phyloP scores from a whole-genome alignment of 2,888 invertebrate species.

The Ganaspis brasiliensis region DNA sequence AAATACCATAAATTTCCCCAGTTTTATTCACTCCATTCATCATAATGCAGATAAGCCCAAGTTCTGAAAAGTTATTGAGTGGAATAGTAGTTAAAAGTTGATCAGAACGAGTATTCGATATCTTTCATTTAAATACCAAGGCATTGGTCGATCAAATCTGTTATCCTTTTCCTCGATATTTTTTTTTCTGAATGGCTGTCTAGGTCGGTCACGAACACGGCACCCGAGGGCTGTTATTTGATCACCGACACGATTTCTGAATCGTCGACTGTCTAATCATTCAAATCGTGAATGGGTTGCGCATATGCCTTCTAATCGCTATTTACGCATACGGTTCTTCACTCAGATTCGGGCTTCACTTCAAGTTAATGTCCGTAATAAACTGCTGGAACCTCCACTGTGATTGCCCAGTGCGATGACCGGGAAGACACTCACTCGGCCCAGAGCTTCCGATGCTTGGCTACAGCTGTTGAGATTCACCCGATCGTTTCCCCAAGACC shows the following conservation, averaged over 20 bases:
- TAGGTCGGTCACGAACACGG: slow-evolving; percentile 70
- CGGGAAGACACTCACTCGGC: slow-evolving; percentile 3
- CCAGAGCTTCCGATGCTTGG: not conserved
- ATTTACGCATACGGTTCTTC: slow-evolving; percentile 52
- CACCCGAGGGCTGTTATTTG: slow-evolving; percentile 74
- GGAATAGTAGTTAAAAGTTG: not conserved
- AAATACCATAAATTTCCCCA: not conserved
- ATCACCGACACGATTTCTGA: slow-evolving; percentile 68
- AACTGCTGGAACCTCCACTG: slow-evolving; percentile 48
- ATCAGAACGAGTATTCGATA: slow-evolving; percentile 17
- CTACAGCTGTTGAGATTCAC: slow-evolving; percentile 31
- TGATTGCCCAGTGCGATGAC: slow-evolving; percentile 33
- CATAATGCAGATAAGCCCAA: not conserved
- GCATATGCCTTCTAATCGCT: slow-evolving; percentile 57
- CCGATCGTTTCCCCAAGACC: slow-evolving; percentile 35
- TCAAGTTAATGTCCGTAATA: slow-evolving; percentile 61
- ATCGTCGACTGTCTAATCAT: slow-evolving; percentile 74
- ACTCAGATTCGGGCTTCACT: slow-evolving; percentile 49
- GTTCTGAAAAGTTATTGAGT: slow-evolving; percentile 17
- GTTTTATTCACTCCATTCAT: slow-evolving; percentile 22
- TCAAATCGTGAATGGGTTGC: slow-evolving; percentile 70
- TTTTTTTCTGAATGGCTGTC: slow-evolving; percentile 66
- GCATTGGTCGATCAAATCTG: slow-evolving; percentile 16
- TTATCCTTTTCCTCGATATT: slow-evolving; percentile 30
- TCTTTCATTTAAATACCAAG: slow-evolving; percentile 20